These are phyloP conservation scores for Ceratosolen solmsi DNA, from an alignment of 1,140 invertebrate species.

Conservation along the genomic window DNA sequence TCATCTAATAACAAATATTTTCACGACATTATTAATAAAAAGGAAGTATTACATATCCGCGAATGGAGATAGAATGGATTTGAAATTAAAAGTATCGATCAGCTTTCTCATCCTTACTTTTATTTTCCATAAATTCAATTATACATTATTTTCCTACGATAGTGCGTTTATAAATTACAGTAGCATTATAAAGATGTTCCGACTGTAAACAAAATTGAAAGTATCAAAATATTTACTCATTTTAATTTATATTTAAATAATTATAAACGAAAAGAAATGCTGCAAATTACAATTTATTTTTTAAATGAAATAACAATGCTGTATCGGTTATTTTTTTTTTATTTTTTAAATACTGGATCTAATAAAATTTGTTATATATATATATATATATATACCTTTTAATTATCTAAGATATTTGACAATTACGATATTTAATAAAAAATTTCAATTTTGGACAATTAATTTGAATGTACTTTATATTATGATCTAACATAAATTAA, in stretches of 20 bases:
- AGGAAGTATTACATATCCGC: background rate
- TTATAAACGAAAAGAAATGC: background rate
- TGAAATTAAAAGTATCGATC: constrained; percentile 6
- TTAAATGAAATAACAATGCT: background rate
- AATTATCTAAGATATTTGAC: too few relatives aligned
- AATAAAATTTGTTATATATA: background rate
- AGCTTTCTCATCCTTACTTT: background rate
- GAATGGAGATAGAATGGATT: background rate
- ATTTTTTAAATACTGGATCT: background rate
- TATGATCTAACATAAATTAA: too few relatives aligned
- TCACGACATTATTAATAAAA: background rate
- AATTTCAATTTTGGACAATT: too few relatives aligned
- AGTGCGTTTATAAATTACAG: too few relatives aligned
- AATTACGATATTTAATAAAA: too few relatives aligned
- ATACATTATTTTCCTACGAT: background rate
- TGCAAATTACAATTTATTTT: background rate
- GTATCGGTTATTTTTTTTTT: background rate
- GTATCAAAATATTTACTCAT: background rate
- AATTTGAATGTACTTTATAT: too few relatives aligned
- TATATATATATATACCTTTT: constrained; percentile 12
- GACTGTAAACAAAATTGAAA: too few relatives aligned
- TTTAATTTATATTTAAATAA: background rate
- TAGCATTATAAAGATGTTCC: too few relatives aligned
- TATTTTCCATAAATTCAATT: background rate
- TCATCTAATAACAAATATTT: background rate